These are phyloP conservation scores for Drosophila triauraria DNA, from an alignment of 1,140 invertebrate genomes.

Conservation along the genomic window DNA sequence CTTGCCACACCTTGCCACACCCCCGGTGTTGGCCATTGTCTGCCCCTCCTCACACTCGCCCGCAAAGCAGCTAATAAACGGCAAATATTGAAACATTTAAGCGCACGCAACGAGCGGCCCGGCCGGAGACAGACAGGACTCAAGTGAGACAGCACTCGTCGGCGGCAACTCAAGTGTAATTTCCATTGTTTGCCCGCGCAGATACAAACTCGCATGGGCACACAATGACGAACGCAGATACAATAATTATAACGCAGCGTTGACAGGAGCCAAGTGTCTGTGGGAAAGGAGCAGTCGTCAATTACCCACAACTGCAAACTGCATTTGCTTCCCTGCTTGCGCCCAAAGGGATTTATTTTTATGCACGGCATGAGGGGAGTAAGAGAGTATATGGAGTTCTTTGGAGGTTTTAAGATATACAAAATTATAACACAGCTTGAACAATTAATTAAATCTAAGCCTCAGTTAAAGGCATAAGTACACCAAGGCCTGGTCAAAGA, in stretches of 20 bases:
- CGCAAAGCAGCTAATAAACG: conserved; percentile 69
- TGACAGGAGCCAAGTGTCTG: conserved; percentile 9
- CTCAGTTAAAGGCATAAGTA: background rate
- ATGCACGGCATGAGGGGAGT: too few relatives aligned
- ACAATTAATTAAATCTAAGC: background rate
- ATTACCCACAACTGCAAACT: conserved; percentile 43
- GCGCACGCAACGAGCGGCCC: conserved; percentile 57
- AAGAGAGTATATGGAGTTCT: background rate
- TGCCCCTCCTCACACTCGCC: conserved; percentile 8
- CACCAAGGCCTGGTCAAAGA: too few relatives aligned
- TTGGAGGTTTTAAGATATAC: background rate
- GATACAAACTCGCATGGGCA: conserved; percentile 33
- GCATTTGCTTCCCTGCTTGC: conserved; percentile 11
- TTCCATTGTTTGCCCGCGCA: conserved; percentile 69
- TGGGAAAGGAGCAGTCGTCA: conserved; percentile 26
- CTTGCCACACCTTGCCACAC: conserved; percentile 39
- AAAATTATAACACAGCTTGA: background rate
- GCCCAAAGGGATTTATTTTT: background rate
- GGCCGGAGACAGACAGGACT: conserved; percentile 47
- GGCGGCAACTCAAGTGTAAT: conserved; percentile 73
- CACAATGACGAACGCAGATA: conserved; percentile 4
- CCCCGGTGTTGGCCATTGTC: conserved; percentile 21
- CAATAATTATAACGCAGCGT: conserved; percentile 59
- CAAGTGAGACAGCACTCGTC: conserved; percentile 60
- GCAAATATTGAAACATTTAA: conserved; percentile 77